Base-by-base conservation (phyloP, 2,797 vertebrate genomes). In the Peromyscus aztecus region DNA sequence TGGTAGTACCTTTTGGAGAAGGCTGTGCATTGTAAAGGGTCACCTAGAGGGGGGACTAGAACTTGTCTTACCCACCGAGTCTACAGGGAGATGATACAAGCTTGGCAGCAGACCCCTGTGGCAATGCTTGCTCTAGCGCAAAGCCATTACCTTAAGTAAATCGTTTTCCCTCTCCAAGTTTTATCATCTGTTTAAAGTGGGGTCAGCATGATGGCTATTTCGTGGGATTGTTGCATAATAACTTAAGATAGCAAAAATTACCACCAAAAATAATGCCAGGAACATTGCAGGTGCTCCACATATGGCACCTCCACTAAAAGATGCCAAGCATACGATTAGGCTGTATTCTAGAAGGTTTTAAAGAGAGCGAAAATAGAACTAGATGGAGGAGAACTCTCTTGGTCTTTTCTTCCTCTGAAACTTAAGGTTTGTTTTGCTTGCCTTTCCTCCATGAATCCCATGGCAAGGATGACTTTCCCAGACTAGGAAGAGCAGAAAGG, bases 161-260 rank as follows among this genome's bases (percentile, higher is more conserved):
- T 87, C 27, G 55, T 69, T 83, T 82, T 81, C 10, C 4, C 40
- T 85, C 40, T 69, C 73, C 73, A 69, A 43, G 77, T 84, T 67
- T 92, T 93, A 46, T 80, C 57, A 37, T 94, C 40, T 84, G 63
- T n/a, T 94, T 71, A 59, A 92, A 80, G 78, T 21, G 67, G n/a
- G 49, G n/a, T 37, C 77, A 23, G 52, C 63, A 73, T 17, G 77
- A 46, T 16, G 37, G 34, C 67, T 43, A 12, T 81, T 95, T 82
- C 77, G 67, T 73, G 29, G n/a, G 19, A 49, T 24, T 46, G 57
- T 87, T 82, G 37, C 29, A 57, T 85, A 69, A 87, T 57, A 37
- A 84, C 84, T 75, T 55, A 63, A 96, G 91, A 73, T 52, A 63
- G 52, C 81, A 95, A 97, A 96, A 94, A 67, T 83, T 80, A 84